These are phyloP conservation scores for Eupithecia centaureata DNA, from an alignment of 2,888 invertebrate species.

Conservation along the genomic window DNA sequence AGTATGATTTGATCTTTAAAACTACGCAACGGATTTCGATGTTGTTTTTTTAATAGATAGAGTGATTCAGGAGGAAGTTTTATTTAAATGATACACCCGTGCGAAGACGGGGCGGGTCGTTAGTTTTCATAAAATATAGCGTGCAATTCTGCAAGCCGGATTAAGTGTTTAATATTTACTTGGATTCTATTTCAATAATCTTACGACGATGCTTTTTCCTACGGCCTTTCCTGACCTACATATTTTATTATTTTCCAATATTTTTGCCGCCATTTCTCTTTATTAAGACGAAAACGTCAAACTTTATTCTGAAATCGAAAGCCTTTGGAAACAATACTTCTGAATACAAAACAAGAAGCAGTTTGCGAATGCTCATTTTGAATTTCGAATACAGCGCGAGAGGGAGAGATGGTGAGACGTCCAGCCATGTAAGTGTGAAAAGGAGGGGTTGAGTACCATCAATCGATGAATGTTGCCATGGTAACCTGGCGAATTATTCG, in stretches of 20 bases:
- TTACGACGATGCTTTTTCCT: neutral
- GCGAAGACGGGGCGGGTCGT: too few species aligned
- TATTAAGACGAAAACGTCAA: slow-evolving; percentile 11
- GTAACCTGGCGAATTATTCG: slow-evolving; percentile 46
- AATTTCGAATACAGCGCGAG: slow-evolving; percentile 48
- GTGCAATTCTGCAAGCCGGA: too few species aligned
- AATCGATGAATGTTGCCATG: slow-evolving; percentile 73
- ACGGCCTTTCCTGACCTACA: neutral
- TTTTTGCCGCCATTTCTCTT: slow-evolving; percentile 10
- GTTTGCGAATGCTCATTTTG: slow-evolving; percentile 35
- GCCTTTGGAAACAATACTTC: slow-evolving; percentile 24
- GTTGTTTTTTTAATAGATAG: too few species aligned
- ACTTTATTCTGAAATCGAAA: slow-evolving; percentile 14
- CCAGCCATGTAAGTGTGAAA: slow-evolving; percentile 34
- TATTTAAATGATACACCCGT: too few species aligned
- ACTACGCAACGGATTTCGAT: too few species aligned
- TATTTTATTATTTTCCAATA: slow-evolving; percentile 14
- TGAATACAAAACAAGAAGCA: slow-evolving; percentile 44
- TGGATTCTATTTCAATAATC: neutral
- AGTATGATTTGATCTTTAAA: too few species aligned
- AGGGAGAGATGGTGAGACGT: slow-evolving; percentile 42
- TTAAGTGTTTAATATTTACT: too few species aligned
- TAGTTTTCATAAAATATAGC: too few species aligned
- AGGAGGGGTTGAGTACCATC: slow-evolving; percentile 53
- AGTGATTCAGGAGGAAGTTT: too few species aligned